Conservation (phyloP, 2,113 vertebrate genomes). For the Hirundichthys speculiger region DNA sequence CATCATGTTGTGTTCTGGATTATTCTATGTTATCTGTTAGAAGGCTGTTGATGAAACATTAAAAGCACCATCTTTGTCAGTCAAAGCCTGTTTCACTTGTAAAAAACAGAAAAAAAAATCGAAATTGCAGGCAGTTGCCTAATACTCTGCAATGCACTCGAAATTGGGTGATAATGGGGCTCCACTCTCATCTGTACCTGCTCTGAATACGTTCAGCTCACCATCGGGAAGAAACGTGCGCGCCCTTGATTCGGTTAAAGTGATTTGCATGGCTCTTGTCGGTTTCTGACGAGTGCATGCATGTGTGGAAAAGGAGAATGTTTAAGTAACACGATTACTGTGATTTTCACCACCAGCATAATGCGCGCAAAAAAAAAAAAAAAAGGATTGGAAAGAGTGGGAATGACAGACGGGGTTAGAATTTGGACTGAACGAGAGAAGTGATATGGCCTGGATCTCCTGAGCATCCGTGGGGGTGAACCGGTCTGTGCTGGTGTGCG, state of each 20-base stretch:
- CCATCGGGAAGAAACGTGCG: conserved; percentile 1
- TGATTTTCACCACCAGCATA: conserved; percentile 9
- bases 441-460: not conserved
- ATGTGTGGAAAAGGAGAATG: not conserved
- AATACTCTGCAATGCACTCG: too few relatives aligned
- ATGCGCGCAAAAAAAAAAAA: conserved; percentile 12
- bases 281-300: not conserved
- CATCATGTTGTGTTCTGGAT: too few relatives aligned
- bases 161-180: too few relatives aligned
- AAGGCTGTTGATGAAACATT: too few relatives aligned
- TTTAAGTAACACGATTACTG: conserved; percentile 11
- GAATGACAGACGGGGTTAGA: conserved; percentile 21
- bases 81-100: too few relatives aligned
- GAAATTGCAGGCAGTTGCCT: not conserved
- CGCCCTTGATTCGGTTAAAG: conserved; percentile 21
- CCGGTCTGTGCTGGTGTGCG: conserved; percentile 1
- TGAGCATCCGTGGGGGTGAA: conserved; percentile 5
- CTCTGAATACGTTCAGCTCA: not conserved
- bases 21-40: too few relatives aligned
- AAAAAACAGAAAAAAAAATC: not conserved
- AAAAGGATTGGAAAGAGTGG: conserved; percentile 18
- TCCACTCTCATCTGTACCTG: too few relatives aligned
- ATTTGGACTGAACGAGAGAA: not conserved
- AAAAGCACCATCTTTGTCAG: too few relatives aligned
- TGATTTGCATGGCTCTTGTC: conserved; percentile 21